These are phyloP conservation scores for Diuraphis noxia DNA, from an alignment of 1,140 invertebrate genomes.

Conservation along the genomic window DNA sequence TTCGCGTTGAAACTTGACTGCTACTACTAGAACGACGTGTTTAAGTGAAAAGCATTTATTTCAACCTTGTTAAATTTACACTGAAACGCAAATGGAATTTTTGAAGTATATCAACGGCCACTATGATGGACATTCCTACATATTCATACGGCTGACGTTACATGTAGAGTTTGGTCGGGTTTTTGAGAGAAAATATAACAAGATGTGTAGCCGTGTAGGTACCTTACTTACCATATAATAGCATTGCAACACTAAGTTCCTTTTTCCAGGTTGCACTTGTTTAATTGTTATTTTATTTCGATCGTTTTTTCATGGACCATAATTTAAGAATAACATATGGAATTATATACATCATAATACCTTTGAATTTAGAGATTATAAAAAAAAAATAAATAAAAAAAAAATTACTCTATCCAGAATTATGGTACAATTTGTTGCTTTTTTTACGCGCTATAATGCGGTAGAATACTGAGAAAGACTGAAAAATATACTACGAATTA, in stretches of 20 bases:
- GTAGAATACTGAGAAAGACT: not conserved
- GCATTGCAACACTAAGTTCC: not conserved
- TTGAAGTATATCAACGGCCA: not conserved
- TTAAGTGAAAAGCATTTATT: not conserved
- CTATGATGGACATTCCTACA: not conserved
- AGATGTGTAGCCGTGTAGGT: no score
- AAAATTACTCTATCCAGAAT: no score
- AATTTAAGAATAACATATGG: no score
- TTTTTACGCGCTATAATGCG: not conserved
- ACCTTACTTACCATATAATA: not conserved
- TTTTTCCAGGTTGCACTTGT: not conserved
- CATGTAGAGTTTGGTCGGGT: not conserved
- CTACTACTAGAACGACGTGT: not conserved
- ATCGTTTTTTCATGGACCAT: not conserved
- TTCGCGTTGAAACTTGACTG: not conserved
- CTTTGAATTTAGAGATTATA: not conserved
- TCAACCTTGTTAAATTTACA: not conserved
- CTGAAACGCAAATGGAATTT: not conserved
- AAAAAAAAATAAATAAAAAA: not conserved
- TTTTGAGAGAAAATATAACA: not conserved
- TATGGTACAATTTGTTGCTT: not conserved
- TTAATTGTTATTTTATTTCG: not conserved
- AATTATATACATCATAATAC: no score
- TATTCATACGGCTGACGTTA: not conserved
- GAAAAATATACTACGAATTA: not conserved